Evolutionary conservation across 1,140 invertebrate genomes (phyloP), one percentile per base, ranked within the genome.

Genomic region (Schlechtendalia chinensis): DNA sequence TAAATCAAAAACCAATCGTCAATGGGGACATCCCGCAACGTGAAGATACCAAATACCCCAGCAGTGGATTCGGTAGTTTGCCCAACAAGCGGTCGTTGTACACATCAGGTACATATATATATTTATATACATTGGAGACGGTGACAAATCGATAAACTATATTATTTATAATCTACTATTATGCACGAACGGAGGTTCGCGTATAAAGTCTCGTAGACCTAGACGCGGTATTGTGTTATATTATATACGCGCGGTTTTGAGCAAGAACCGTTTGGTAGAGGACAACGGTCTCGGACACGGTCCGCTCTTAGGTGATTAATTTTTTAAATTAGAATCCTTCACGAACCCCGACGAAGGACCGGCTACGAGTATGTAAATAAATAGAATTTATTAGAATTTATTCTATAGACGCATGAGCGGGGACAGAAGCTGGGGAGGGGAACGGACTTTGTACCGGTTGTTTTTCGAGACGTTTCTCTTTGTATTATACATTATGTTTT

Each of bases 1-100:
- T 90, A 82, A 91, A 91, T 84, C 90, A 89, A 82, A 91, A 90
- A 81, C 88, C 89, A 82, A 74, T 45, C 12, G 74, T 75, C 17
- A 82, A 83, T 47, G 84, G 83, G 39, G 83, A 84, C 63, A 82
- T 82, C 83, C 84, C 53, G 84, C 85, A 83, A 82, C 86, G 89
- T 81, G 91, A 92, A 83, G 91, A 92, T 87, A 87, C 85, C 65
- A 92, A 90, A 93, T 83, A 91, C 91, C 54, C 89, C 81, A 93
- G 92, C 85, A 93, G 92, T 81, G 92, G 93, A 84, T 94, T 94
- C 86, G 92, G 93, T 75, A 93, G 92, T 85, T 88, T 95, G 85
- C 91, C 93, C 79, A 92, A 94, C 84, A 92, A 92, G 85, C 89
- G 91, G 86, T 88, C 89, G 82, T 86, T 87, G 50, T 88, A 90